phyloP scores from a whole-genome alignment of 2,888 invertebrate genomes.

The Clitarchus hookeri region DNA sequence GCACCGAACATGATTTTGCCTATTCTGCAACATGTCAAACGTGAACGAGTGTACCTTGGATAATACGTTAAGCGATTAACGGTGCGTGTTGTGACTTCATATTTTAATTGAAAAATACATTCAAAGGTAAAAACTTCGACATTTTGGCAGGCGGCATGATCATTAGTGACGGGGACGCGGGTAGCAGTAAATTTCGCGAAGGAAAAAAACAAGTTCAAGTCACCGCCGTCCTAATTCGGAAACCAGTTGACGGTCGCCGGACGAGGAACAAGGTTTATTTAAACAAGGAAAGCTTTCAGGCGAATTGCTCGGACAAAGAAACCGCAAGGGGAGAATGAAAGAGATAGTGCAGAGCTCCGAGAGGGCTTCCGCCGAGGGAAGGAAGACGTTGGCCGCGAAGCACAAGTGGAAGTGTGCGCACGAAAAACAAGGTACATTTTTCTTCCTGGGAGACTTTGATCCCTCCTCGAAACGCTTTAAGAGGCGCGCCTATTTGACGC shows the following conservation, averaged over 20 bases:
- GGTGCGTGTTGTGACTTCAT: too few relatives aligned
- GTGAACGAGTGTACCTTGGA: too few relatives aligned
- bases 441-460: not conserved
- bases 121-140: too few relatives aligned
- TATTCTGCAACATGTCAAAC: too few relatives aligned
- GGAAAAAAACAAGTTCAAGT: not conserved
- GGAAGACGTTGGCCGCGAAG: not conserved
- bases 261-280: not conserved
- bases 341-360: not conserved
- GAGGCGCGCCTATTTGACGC: too few relatives aligned
- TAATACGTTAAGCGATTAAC: too few relatives aligned
- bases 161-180: too few relatives aligned
- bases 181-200: too few relatives aligned
- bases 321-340: not conserved
- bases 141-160: too few relatives aligned
- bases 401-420: not conserved
- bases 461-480: too few relatives aligned
- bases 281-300: conserved; percentile 1
- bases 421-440: not conserved
- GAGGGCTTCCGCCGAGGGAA: not conserved
- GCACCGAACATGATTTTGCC: too few relatives aligned
- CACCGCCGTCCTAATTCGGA: not conserved
- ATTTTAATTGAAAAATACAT: too few relatives aligned
- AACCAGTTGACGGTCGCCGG: not conserved
- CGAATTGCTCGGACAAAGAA: not conserved